Base-by-base conservation (phyloP, 2,797 vertebrate species). In the Podarcis lilfordi region DNA sequence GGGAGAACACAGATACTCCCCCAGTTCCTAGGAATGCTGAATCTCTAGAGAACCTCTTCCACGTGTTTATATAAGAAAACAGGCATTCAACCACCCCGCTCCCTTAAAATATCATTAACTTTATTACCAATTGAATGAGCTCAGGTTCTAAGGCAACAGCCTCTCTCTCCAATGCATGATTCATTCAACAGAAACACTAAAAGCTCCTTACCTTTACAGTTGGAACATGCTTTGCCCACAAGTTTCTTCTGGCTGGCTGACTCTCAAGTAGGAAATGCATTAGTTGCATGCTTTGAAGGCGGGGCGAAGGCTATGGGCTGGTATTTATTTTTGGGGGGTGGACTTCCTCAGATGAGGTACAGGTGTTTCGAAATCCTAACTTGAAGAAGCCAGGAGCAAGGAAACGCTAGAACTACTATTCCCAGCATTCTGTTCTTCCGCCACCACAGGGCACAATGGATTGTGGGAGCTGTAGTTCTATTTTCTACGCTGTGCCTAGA, bases 381-480 rank as follows among this genome's bases (percentile, higher is more conserved):
- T 43, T 64, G 27, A 0, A 35, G 21, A 0, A 43, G 23, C 7
- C 10, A 23, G 25, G 35, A 40, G 66, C 32, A 32, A 32, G 1
- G 7, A 0, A 21, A 9, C 4, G 0, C 0, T 0, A 0, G 68
- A 32, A 95, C 94, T 95, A 96, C 95, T 90, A 4, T 83, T 94
- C 95, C 94, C 92, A 90, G 84, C 59, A 85, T 27, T 0, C 86
- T 8, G 45, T 0, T 3, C 0, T 10, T 3, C 0, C 5, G 21
- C 61, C 17, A 64, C 61, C 8, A 8, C 0, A 0, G 0, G n/a
- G 3, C 45, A 68, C 84, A 13, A 2, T 0, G 66, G 82, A 37
- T 50, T 25, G 74, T 90, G 93, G 93, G 94, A 81, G 7, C 3
- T 92, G 94, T 89, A 92, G 92, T 95, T 87, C 13, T 43, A 35